Percentiles rank a stretch among this genome's conserved stretches.
Evolutionary conservation across 2,797 vertebrate species (phyloP).

Genomic region (Odontamblyopus lacepedii): DNA sequence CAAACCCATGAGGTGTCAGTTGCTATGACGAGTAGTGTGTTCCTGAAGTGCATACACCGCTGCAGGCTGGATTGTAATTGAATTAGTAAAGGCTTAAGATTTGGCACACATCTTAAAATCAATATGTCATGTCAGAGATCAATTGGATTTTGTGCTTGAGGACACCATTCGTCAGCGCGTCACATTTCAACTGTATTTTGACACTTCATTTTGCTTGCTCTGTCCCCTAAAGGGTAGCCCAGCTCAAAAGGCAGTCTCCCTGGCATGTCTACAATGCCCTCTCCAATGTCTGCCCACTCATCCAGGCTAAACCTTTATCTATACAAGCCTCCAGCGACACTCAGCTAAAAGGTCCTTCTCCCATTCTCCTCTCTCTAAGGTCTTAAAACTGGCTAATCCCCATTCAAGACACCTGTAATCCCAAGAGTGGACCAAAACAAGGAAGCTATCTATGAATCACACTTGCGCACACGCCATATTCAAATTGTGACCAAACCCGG

Average conservation of each 20-base stretch:
- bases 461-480: constrained; percentile 14
- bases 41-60: constrained; percentile 11
- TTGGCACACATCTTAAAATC: constrained; percentile 48
- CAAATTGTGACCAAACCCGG: neutral
- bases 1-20: constrained; percentile 34
- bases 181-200: constrained; percentile 1
- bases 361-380: constrained; percentile 32
- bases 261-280: neutral
- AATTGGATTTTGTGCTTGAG: constrained; percentile 30
- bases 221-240: constrained; percentile 18
- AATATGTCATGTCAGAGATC: constrained; percentile 41
- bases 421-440: constrained; percentile 23
- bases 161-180: constrained; percentile 8
- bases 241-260: constrained; percentile 25
- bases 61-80: constrained; percentile 50
- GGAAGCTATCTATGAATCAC: constrained; percentile 10
- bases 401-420: constrained; percentile 58
- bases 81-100: constrained; percentile 58
- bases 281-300: constrained; percentile 11
- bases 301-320: constrained; percentile 44
- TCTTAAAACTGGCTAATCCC: constrained; percentile 63
- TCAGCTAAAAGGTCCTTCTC: constrained; percentile 46
- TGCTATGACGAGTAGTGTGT: constrained; percentile 33
- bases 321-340: constrained; percentile 42
- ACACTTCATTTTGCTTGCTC: neutral